phyloP scores from a whole-genome alignment of 2,113 vertebrate genomes.

The Axis porcinus region DNA sequence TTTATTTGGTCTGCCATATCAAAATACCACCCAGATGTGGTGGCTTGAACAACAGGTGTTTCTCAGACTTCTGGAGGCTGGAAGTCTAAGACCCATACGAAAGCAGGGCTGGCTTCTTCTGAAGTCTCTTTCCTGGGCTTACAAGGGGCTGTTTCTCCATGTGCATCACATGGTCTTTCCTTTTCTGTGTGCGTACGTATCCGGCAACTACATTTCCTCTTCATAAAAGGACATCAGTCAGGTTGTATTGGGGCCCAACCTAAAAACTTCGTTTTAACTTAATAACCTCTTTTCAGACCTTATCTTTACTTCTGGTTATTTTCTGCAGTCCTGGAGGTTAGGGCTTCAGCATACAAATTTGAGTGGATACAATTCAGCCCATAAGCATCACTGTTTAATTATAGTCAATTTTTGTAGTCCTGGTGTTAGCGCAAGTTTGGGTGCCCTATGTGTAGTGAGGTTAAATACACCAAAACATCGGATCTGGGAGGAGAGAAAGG shows the following conservation, averaged over 20 bases:
- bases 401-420: too few species aligned
- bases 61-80: neutral
- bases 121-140: neutral
- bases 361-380: neutral
- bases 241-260: neutral
- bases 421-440: neutral
- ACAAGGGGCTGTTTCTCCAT: neutral
- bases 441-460: neutral
- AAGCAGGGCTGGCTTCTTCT: neutral
- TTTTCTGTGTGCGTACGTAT: neutral
- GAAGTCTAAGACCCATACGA: neutral
- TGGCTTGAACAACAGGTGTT: neutral
- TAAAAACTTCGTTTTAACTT: neutral
- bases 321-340: neutral
- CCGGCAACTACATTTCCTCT: neutral
- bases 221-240: neutral
- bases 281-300: neutral
- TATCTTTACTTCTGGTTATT: neutral
- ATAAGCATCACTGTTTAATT: neutral
- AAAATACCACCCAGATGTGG: neutral
- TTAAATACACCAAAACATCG: fast-evolving
- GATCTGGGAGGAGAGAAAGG: neutral
- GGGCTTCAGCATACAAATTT: neutral
- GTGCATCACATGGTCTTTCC: neutral
- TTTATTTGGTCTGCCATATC: neutral